These are phyloP conservation scores for Microctenopoma lineatum DNA, from an alignment of 2,797 vertebrate species.

Conservation along the genomic window DNA sequence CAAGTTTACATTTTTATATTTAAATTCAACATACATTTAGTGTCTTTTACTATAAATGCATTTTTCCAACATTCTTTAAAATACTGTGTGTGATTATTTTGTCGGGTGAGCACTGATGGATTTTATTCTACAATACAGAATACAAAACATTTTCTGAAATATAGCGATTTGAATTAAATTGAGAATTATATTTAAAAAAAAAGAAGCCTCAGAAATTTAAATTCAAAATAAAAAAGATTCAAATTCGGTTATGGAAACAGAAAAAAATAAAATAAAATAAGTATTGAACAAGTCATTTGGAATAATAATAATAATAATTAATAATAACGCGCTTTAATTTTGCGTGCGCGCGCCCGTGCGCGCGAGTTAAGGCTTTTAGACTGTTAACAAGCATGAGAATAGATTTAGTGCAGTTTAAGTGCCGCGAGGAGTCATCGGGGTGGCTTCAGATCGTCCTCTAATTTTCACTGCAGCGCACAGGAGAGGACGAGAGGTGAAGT, in stretches of 20 bases:
- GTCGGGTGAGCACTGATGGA: background rate
- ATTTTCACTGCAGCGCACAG: slow-evolving; percentile 28
- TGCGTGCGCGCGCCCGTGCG: background rate
- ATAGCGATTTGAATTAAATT: slow-evolving; percentile 5
- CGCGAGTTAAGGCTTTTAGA: slow-evolving; percentile 26
- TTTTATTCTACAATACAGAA: background rate
- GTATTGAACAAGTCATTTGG: background rate
- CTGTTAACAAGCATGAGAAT: slow-evolving; percentile 52
- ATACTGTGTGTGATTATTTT: background rate
- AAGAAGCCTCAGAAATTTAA: background rate
- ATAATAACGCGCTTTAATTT: slow-evolving; percentile 22
- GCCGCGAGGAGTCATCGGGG: slow-evolving; percentile 22
- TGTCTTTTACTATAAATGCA: background rate
- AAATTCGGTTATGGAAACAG: background rate
- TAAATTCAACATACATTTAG: slow-evolving; percentile 3
- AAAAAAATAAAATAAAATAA: background rate
- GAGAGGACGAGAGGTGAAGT: slow-evolving; percentile 17
- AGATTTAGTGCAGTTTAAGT: slow-evolving; percentile 49
- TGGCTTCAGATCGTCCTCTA: slow-evolving; percentile 52
- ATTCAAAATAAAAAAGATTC: background rate
- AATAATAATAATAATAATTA: slow-evolving; percentile 14
- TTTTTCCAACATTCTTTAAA: background rate
- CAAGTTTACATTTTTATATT: background rate
- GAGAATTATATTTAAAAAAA: background rate
- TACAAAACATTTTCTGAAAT: background rate